Evolutionary conservation across 2,888 invertebrate genomes (phyloP), one percentile per base, ranked within the genome.

Genomic region (Lasioglossum leucozonium): DNA sequence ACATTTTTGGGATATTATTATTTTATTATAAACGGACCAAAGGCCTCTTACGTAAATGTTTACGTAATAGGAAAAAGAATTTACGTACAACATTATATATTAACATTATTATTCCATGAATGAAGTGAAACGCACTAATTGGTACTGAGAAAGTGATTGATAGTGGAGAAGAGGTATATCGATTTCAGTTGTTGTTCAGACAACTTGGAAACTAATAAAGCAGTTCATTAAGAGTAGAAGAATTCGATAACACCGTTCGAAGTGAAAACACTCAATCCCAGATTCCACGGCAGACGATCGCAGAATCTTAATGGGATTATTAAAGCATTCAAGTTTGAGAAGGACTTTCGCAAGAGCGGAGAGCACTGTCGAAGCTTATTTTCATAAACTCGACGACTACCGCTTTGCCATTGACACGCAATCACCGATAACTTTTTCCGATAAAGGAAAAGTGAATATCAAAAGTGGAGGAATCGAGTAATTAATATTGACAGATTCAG

Each of bases 281-380:
- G 65, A 73, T 65, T 73, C 73, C 72, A 22, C 65, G 26, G 37
- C 58, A 47, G 37, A 78, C 62, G 65, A 34, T 47, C 37, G 26
- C 47, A 44, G 79, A 62, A 73, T 62, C 44, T 58, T 80, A 76
- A 76, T 80, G 71, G 80, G 69, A 80, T 80, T 71, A 80, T 76
- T 80, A 80, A 69, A 58, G 47, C 55, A 71, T 71, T 58, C 55
- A 42, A 13, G 42, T 58, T 13, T 37, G 26, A 16, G 40, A 44
- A 76, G 13, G 22, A 44, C 18, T 44, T 44, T 30, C 75, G 26
- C 55, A 22, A 69, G 67, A 80, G 67, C 42, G 34, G 42, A 30
- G 16, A 51, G 55, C 42, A 58, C 58, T 58, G 71, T 80, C 44
- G 80, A 5, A 58, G 44, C 69, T 80, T 75, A 55, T 75, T 80